Evolutionary conservation across 2,888 invertebrate species (phyloP).

Genomic region (Heliconius ismenius): DNA sequence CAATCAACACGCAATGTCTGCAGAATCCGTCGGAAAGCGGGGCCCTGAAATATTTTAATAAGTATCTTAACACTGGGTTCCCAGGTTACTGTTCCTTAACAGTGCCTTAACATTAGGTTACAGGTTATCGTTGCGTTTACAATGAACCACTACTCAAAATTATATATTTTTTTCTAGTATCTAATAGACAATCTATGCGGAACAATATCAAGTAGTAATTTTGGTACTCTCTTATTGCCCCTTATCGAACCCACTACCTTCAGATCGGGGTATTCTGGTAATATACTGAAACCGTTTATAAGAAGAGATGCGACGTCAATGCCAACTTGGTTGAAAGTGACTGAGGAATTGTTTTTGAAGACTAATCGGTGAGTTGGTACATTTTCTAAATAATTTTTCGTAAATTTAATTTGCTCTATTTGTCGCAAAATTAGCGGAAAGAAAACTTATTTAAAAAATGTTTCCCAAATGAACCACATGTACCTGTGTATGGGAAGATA

Average conservation of each 20-base stretch:
- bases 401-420: not conserved
- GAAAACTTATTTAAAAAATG: too few relatives aligned
- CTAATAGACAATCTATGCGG: conserved; percentile 70
- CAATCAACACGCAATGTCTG: too few relatives aligned
- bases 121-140: too few relatives aligned
- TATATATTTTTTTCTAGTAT: conserved; percentile 54
- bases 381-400: not conserved
- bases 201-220: conserved; percentile 61
- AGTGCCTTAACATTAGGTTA: too few relatives aligned
- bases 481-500: too few relatives aligned
- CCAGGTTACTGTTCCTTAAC: too few relatives aligned
- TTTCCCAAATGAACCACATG: too few relatives aligned
- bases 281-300: conserved; percentile 91
- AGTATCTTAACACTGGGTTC: too few relatives aligned
- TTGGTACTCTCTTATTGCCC: conserved; percentile 79
- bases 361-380: conserved; percentile 68
- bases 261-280: conserved; percentile 86
- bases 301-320: conserved; percentile 84
- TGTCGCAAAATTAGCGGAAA: too few relatives aligned
- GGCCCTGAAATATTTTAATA: too few relatives aligned
- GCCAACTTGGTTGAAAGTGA: conserved; percentile 88
- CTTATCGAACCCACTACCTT: conserved; percentile 79
- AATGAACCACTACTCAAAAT: too few relatives aligned
- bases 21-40: too few relatives aligned
- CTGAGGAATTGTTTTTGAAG: conserved; percentile 83